Base-by-base conservation (phyloP, 2,113 vertebrate species). In the Tachycineta bicolor region DNA sequence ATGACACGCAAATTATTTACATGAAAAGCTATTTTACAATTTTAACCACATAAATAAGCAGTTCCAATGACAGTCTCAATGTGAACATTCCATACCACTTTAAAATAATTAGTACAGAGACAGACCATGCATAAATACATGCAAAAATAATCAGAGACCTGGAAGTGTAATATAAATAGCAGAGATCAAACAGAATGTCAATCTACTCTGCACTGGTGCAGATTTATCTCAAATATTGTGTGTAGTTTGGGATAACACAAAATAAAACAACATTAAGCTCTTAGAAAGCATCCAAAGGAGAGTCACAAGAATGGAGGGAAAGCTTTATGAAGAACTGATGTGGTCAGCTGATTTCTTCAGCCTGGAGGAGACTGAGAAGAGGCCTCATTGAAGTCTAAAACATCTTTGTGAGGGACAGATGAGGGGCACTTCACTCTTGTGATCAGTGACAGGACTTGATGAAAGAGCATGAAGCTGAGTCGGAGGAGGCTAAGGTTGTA, bases 401-500 rank as follows among this genome's bases (percentile, higher is more conserved):
- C 7, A 22, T 25, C 60, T 5, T 74, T 37, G 4, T 46, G 39
- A 60, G 9, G 24, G 33, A 29, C 14, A 39, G 20, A 17, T 5
- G 5, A 83, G 21, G 6, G 21, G 1, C 14, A 34, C 22, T 52
- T 89, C 0, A 0, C 5, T n/a, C 39, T 46, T 19, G 9, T 24
- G 33, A 28, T 37, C 39, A 53, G 39, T 24, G 15, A 46, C n/a
- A 62, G n/a, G 14, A 39, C 28, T 33, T 19, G 12, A 46, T 37
- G 19, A 46, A 62, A 39, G 4, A 26, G 15, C 22, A 22, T 23
- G 46, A 52, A 37, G 14, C 12, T 52, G 26, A 60, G 3, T 39
- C 33, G 50, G 55, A 26, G 28, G 14, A 53, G 18, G 20, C 19
- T 46, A 9, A 18, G 14, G 9, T 15, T 53, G 14, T 10, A 19